phyloP scores from a whole-genome alignment of 2,888 invertebrate genomes.

The Drosophila rellima region DNA sequence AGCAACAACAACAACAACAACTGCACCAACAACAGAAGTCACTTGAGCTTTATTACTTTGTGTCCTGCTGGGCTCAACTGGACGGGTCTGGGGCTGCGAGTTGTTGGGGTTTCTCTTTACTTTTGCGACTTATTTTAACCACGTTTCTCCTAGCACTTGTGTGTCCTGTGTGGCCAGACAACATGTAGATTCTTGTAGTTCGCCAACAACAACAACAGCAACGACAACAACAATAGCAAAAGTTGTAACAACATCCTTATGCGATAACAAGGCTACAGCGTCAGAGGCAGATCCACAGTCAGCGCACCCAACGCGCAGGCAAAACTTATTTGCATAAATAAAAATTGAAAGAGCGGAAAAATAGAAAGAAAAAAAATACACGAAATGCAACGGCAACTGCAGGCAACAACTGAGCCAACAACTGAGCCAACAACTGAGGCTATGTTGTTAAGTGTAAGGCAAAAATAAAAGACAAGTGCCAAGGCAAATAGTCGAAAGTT shows the following conservation, averaged over 20 bases:
- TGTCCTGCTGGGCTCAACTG: conserved; percentile 48
- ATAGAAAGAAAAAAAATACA: conserved; percentile 33
- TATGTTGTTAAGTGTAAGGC: conserved; percentile 32
- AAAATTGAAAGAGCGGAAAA: conserved; percentile 74
- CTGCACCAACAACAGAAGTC: conserved; percentile 49
- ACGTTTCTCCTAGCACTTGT: conserved; percentile 59
- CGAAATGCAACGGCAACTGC: conserved; percentile 45
- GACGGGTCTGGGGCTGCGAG: conserved; percentile 3
- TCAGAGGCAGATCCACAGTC: conserved; percentile 20
- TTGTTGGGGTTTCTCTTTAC: conserved; percentile 34
- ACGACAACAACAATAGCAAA: conserved; percentile 51
- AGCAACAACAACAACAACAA: conserved; percentile 27
- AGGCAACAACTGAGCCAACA: conserved; percentile 2
- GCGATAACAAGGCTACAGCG: conserved; percentile 74
- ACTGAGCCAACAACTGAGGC: conserved; percentile 11
- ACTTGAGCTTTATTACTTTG: conserved; percentile 73
- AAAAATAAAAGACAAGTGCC: conserved; percentile 80
- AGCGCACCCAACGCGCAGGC: conserved; percentile 38
- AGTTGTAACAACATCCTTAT: conserved; percentile 82
- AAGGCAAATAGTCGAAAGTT: conserved; percentile 78
- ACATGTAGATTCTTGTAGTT: conserved; percentile 63
- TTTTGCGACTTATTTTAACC: conserved; percentile 49
- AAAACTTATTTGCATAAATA: conserved; percentile 81
- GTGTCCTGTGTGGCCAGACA: conserved; percentile 70
- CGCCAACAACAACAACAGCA: conserved; percentile 27